phyloP scores from a whole-genome alignment of 2,113 vertebrate species.

The Rana temporaria region DNA sequence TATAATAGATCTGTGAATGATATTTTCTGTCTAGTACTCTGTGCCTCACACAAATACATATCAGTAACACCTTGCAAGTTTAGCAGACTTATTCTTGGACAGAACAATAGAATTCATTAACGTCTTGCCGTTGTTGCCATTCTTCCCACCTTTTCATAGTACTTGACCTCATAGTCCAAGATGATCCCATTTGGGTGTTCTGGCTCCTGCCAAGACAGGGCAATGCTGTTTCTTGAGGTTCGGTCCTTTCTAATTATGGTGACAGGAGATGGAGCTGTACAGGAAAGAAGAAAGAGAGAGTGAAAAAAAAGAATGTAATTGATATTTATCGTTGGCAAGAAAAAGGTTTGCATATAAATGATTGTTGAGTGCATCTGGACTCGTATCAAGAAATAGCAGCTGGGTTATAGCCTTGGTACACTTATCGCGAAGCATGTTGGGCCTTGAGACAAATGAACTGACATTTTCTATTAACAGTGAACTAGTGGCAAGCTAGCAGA shows the following conservation, averaged over 20 bases:
- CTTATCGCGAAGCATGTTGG: slow-evolving; percentile 57
- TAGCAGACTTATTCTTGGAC: slow-evolving; percentile 4
- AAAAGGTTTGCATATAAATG: slow-evolving; percentile 63
- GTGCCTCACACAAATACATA: background rate
- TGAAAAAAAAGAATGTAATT: slow-evolving; percentile 59
- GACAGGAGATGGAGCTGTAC: slow-evolving; percentile 90
- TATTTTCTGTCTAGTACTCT: background rate
- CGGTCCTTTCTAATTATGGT: slow-evolving; percentile 90
- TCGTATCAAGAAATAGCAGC: slow-evolving; percentile 66
- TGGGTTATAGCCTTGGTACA: slow-evolving; percentile 67
- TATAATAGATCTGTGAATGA: too few species aligned
- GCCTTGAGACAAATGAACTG: slow-evolving; percentile 67
- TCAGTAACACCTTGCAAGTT: slow-evolving; percentile 4
- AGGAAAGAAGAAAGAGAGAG: slow-evolving; percentile 47
- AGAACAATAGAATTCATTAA: slow-evolving; percentile 17
- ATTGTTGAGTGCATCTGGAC: slow-evolving; percentile 64
- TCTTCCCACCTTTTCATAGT: slow-evolving; percentile 95
- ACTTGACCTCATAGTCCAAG: slow-evolving; percentile 98
- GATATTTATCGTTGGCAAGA: slow-evolving; percentile 63
- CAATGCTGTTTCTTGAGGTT: slow-evolving; percentile 91
- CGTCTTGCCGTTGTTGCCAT: background rate
- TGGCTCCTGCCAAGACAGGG: slow-evolving; percentile 93
- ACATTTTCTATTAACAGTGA: slow-evolving; percentile 62
- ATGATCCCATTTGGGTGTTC: slow-evolving; percentile 97
- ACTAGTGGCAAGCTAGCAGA: slow-evolving; percentile 77